Conservation (phyloP, 2,113 vertebrate species). For the Aplodontia rufa region DNA sequence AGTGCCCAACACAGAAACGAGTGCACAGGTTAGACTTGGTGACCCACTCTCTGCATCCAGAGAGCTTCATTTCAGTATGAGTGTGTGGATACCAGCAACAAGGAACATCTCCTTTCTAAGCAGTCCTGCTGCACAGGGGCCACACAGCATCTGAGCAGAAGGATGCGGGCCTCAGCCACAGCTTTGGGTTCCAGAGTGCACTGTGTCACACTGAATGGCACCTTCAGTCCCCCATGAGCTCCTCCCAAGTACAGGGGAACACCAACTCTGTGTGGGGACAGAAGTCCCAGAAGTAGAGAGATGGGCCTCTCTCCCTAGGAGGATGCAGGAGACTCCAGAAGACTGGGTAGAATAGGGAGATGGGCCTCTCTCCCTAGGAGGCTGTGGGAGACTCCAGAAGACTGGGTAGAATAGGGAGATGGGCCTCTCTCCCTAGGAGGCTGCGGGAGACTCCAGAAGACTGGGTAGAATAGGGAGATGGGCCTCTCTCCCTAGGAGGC, state of each 20-base stretch:
- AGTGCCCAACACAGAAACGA: not conserved
- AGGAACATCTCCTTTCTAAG: not conserved
- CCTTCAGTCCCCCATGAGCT: not conserved
- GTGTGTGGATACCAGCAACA: too few relatives aligned
- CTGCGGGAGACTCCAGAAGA: too few relatives aligned
- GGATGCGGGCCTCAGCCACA: too few relatives aligned
- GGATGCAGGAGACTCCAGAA: too few relatives aligned
- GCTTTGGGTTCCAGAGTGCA: not conserved
- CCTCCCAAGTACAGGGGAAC: not conserved
- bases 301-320: not conserved
- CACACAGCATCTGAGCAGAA: not conserved
- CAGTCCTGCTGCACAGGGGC: too few relatives aligned
- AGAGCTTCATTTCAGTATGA: not conserved
- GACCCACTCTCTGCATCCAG: not conserved
- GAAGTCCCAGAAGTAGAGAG: too few relatives aligned
- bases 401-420: too few relatives aligned
- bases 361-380: not conserved
- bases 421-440: not conserved
- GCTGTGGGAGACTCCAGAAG: too few relatives aligned
- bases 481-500: not conserved
- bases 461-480: too few relatives aligned
- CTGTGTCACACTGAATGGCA: fast-evolving
- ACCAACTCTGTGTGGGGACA: fast-evolving
- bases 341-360: too few relatives aligned
- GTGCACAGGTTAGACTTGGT: too few relatives aligned